Conservation (phyloP, 2,797 vertebrate genomes). For the Protonibea diacanthus region DNA sequence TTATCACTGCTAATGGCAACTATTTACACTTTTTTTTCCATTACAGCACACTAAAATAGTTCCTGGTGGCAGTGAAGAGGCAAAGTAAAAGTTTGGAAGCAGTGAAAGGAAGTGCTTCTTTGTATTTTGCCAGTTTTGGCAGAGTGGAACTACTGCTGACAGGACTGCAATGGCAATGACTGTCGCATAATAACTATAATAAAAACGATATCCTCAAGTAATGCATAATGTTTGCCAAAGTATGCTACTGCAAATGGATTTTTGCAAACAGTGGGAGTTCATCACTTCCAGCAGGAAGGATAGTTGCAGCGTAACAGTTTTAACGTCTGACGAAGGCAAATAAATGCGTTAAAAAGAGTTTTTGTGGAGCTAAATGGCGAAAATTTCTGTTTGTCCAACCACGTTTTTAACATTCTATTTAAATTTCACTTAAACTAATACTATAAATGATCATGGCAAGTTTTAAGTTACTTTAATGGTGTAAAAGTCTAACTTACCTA, state of each 20-base stretch:
- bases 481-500: too few species aligned
- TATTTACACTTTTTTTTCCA: constrained; percentile 9
- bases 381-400: not conserved
- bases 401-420: too few species aligned
- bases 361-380: not conserved
- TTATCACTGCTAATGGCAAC: constrained; percentile 7
- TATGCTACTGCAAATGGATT: constrained; percentile 30
- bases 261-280: constrained; percentile 7
- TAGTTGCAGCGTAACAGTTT: constrained; percentile 1
- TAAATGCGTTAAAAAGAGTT: not conserved
- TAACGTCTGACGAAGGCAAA: not conserved
- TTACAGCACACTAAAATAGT: constrained; percentile 16
- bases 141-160: constrained; percentile 36
- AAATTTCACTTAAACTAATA: too few species aligned
- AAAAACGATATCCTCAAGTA: constrained; percentile 5
- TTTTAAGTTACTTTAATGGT: too few species aligned
- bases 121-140: constrained; percentile 16
- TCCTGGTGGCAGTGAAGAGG: not conserved
- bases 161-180: constrained; percentile 18
- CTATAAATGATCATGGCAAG: too few species aligned
- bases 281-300: not conserved
- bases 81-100: constrained; percentile 31
- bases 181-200: constrained; percentile 20
- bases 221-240: constrained; percentile 41
- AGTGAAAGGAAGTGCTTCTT: constrained; percentile 11